Base-by-base conservation (phyloP, 2,888 invertebrate genomes). In the Helicoverpa assulta region DNA sequence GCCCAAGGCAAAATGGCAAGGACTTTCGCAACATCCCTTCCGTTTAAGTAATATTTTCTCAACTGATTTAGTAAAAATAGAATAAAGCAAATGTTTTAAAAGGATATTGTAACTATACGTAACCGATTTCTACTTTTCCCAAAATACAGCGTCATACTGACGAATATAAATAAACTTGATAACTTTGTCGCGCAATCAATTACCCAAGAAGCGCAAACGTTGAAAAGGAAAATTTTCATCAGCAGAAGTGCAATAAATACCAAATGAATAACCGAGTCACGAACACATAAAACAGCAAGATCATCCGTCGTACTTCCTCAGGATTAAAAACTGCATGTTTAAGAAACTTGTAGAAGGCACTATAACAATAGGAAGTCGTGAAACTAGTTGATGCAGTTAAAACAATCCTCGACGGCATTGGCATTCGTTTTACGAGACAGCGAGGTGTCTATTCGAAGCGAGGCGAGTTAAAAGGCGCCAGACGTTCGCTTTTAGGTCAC, bases 401-500 rank as follows among this genome's bases (percentile, higher is more conserved):
- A 78, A 70, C 76, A 76, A 77, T 73, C 50, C 63, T 63, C 67
- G 67, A 51, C 57, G 61, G 67, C 80, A 81, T 84, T 76, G 82
- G 80, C 76, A 78, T 82, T 81, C 79, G 82, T 84, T 85, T 82
- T 83, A 78, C 79, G 74, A 82, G 82, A 79, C 81, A 75, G 75
- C 80, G 65, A 80, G 86, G 89, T 88, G 90, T 93, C 92, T 94
- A 93, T 93, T 94, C 91, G 86, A 87, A 90, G 87, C 80, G 85
- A 88, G 87, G 75, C 84, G 86, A 88, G 90, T 87, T 91, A 90
- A 92, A 93, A 91, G 90, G 87, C 89, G 85, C 82, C 81, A 86
- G 88, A 86, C 88, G 88, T 69, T 82, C 61, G 52, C 90, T 93
- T 94, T 91, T 93, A 93, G 93, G 92, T 92, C 93, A 91, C 89